These are phyloP conservation scores for Dicyrtoma fusca DNA, from an alignment of 2,888 invertebrate species.

Conservation along the genomic window DNA sequence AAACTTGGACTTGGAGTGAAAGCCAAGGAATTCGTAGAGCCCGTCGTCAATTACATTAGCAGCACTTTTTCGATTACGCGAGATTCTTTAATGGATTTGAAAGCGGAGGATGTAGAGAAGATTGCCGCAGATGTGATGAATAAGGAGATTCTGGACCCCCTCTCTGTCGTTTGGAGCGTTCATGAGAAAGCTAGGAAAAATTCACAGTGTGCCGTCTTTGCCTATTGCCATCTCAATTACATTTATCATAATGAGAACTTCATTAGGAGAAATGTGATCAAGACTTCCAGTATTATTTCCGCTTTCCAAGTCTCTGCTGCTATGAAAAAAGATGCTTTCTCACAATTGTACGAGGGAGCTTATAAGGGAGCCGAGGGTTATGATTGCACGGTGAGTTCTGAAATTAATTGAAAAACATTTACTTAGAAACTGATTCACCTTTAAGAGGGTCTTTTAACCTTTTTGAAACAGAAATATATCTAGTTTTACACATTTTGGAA, in stretches of 20 bases:
- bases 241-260: constrained; percentile 53
- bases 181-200: constrained; percentile 49
- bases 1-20: constrained; percentile 51
- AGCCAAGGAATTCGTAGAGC: constrained; percentile 51
- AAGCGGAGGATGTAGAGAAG: constrained; percentile 51
- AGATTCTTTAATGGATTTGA: constrained; percentile 51
- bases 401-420: too few species aligned
- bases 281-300: constrained; percentile 51
- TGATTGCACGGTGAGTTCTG: constrained; percentile 54
- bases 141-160: constrained; percentile 52
- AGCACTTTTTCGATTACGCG: constrained; percentile 52
- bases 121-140: constrained; percentile 53
- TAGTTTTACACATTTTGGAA: too few species aligned
- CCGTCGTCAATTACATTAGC: constrained; percentile 48
- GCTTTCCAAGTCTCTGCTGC: constrained; percentile 53
- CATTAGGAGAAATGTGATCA: constrained; percentile 52
- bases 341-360: constrained; percentile 48
- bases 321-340: constrained; percentile 52
- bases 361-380: constrained; percentile 52
- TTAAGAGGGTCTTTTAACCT: too few species aligned
- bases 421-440: too few species aligned
- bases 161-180: constrained; percentile 47
- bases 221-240: constrained; percentile 53
- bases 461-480: too few species aligned
- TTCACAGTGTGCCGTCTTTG: constrained; percentile 50